Conservation (phyloP, 2,888 invertebrate genomes). For the Drosophila sordidula region DNA sequence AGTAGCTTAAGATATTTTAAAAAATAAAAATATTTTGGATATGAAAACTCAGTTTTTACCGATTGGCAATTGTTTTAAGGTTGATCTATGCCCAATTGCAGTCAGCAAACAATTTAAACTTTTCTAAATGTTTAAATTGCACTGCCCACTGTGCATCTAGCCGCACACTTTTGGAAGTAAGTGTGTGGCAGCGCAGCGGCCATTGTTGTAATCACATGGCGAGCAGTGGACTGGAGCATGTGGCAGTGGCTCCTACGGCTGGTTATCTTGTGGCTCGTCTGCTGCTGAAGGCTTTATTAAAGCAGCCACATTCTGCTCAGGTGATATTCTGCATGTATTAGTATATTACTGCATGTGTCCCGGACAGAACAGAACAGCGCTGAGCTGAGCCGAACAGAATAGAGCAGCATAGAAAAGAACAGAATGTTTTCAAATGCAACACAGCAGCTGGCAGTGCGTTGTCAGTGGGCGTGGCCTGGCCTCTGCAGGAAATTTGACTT, state of each 20-base stretch:
- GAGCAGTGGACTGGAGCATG: conserved; percentile 12
- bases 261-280: conserved; percentile 62
- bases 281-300: conserved; percentile 74
- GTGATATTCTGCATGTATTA: conserved; percentile 42
- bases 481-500: conserved; percentile 72
- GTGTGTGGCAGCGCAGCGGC: conserved; percentile 22
- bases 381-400: conserved; percentile 6
- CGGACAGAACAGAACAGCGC: background rate
- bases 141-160: conserved; percentile 21
- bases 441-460: conserved; percentile 16
- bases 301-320: conserved; percentile 38
- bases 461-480: conserved; percentile 32
- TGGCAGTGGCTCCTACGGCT: conserved; percentile 30
- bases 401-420: conserved; percentile 7
- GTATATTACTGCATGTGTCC: conserved; percentile 33
- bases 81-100: too few relatives aligned
- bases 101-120: too few relatives aligned
- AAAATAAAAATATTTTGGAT: too few relatives aligned
- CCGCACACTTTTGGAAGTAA: conserved; percentile 31
- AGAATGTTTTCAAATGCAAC: conserved; percentile 53
- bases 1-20: too few relatives aligned
- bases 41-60: too few relatives aligned
- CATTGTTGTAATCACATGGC: conserved; percentile 57
- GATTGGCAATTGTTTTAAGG: too few relatives aligned
- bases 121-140: too few relatives aligned